A percentile compares a stretch with the other conserved stretches of the same genome.
Conservation (phyloP, 1,140 invertebrate species). For the Temnothorax curvispinosus region DNA sequence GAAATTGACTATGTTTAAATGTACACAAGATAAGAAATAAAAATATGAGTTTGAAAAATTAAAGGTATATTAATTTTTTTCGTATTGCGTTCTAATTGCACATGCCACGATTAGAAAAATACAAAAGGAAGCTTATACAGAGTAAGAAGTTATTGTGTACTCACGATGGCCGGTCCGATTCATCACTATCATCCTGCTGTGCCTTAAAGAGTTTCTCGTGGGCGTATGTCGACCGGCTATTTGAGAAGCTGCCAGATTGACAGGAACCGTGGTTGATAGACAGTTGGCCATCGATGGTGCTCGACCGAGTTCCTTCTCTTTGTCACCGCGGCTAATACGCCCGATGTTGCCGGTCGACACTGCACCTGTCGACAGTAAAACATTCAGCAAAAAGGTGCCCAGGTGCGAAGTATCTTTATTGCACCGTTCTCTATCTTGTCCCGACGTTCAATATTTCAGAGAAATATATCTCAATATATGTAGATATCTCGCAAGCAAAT, state of each 20-base stretch:
- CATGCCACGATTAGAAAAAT: not conserved
- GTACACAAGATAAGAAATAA: not conserved
- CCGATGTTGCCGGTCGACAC: conserved; percentile 80
- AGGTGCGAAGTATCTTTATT: not conserved
- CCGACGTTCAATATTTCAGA: not conserved
- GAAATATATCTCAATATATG: not conserved
- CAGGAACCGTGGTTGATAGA: conserved; percentile 89
- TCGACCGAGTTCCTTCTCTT: conserved; percentile 80
- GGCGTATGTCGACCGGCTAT: conserved; percentile 89
- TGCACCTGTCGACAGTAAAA: conserved; percentile 70
- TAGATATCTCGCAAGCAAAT: not conserved
- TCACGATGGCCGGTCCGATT: conserved; percentile 86
- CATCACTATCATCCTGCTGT: conserved; percentile 90
- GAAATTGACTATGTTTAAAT: not conserved
- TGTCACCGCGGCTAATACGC: conserved; percentile 77
- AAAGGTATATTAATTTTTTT: not conserved
- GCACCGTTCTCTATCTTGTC: not conserved
- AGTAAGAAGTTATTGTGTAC: conserved; percentile 64
- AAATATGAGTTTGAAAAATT: not conserved
- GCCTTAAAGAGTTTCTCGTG: conserved; percentile 89
- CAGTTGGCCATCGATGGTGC: conserved; percentile 86
- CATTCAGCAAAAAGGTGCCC: not conserved
- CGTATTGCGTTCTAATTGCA: too few relatives aligned
- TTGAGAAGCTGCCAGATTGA: conserved; percentile 88
- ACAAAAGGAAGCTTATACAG: not conserved